A percentile compares a stretch with the other conserved stretches of the same genome.
Conservation (phyloP, 2,113 vertebrate genomes). For the Anarhynchus alexandrinus region DNA sequence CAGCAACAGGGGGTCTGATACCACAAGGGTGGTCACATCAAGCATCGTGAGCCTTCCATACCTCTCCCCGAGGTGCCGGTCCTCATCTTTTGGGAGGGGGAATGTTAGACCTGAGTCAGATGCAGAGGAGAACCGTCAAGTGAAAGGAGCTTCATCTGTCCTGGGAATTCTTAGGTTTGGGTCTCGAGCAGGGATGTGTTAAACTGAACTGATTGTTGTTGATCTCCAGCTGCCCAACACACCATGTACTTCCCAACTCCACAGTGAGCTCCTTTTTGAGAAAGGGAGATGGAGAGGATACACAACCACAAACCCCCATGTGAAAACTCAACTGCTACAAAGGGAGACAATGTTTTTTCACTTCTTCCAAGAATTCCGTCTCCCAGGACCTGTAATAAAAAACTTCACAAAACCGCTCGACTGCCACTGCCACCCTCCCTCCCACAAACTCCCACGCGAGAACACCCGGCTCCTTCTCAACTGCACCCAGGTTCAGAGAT, state of each 20-base stretch:
- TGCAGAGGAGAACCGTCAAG: rapidly evolving
- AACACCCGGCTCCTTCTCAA: neutral
- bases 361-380: neutral
- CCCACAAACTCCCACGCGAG: neutral
- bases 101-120: too few species aligned
- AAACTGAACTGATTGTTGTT: neutral
- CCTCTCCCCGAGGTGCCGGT: neutral
- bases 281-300: neutral
- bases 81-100: neutral
- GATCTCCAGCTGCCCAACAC: neutral
- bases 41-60: rapidly evolving
- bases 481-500: neutral
- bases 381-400: neutral
- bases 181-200: neutral
- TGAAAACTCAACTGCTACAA: neutral
- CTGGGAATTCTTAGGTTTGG: neutral
- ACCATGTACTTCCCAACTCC: rapidly evolving
- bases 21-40: neutral
- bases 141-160: neutral
- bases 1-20: rapidly evolving
- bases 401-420: neutral
- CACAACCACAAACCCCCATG: rapidly evolving
- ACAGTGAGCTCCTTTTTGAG: neutral
- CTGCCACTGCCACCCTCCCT: neutral
- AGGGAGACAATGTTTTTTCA: neutral